phyloP scores from a whole-genome alignment of 1,140 invertebrate species.

The Hypothenemus hampei region DNA sequence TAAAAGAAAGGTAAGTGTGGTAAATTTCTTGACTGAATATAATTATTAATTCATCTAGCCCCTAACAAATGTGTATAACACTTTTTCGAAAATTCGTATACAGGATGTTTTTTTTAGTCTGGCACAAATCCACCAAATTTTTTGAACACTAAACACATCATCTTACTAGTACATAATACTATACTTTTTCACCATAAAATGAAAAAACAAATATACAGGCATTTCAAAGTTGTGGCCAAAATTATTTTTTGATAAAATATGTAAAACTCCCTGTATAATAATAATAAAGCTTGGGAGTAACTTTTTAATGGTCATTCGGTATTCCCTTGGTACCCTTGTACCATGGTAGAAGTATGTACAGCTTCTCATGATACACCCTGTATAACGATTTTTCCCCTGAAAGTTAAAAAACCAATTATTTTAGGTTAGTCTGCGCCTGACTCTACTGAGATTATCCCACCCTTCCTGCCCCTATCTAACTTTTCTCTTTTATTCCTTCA shows the following conservation, averaged over 20 bases:
- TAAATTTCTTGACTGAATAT: background rate
- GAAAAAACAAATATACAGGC: background rate
- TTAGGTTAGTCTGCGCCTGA: too few species aligned
- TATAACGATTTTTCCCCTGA: too few species aligned
- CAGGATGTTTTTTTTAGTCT: background rate
- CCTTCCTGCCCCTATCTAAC: too few species aligned
- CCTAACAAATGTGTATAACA: background rate
- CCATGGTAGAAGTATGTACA: background rate
- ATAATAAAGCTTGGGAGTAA: background rate
- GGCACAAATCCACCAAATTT: background rate
- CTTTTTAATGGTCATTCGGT: background rate
- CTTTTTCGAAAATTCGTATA: background rate
- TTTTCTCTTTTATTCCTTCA: too few species aligned
- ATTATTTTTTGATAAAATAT: background rate
- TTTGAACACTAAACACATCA: too few species aligned
- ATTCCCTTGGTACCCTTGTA: too few species aligned
- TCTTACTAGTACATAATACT: too few species aligned
- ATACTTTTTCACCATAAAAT: background rate
- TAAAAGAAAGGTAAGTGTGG: background rate
- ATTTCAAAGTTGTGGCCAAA: too few species aligned
- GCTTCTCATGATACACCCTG: background rate
- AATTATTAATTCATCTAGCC: background rate
- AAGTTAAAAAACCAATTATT: too few species aligned
- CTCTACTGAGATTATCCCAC: too few species aligned
- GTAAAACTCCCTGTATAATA: too few species aligned